A percentile compares a stretch with the other conserved stretches of the same genome.
phyloP scores from a whole-genome alignment of 2,113 vertebrate genomes.

The Petrocephalus microphthalmus region DNA sequence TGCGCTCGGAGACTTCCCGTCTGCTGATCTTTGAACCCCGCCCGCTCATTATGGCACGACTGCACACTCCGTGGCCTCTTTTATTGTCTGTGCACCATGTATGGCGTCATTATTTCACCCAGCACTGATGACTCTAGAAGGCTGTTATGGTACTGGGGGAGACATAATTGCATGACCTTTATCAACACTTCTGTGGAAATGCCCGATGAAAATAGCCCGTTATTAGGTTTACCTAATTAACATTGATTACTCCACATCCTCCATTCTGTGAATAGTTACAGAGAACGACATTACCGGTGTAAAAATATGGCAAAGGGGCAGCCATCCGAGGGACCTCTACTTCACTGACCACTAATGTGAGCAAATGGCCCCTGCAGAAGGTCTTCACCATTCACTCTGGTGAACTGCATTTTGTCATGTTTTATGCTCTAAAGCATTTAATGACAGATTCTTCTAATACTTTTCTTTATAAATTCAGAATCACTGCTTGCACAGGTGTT shows the following conservation, averaged over 20 bases:
- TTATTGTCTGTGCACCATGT: background rate
- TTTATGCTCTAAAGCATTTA: background rate
- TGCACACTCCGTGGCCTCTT: background rate
- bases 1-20: background rate
- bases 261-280: slow-evolving; percentile 46
- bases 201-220: slow-evolving; percentile 45
- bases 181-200: slow-evolving; percentile 57
- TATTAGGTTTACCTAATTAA: slow-evolving; percentile 63
- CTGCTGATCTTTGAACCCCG: slow-evolving; percentile 3
- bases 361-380: background rate
- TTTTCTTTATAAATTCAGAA: background rate
- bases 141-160: slow-evolving; percentile 46
- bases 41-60: slow-evolving; percentile 14
- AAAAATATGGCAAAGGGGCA: slow-evolving; percentile 50
- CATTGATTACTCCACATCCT: slow-evolving; percentile 48
- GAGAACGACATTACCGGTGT: slow-evolving; percentile 48
- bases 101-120: slow-evolving; percentile 25
- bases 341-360: background rate
- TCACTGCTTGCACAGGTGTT: background rate
- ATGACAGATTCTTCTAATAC: background rate
- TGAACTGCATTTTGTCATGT: background rate
- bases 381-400: background rate
- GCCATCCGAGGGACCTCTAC: background rate
- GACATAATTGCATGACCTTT: slow-evolving; percentile 65
- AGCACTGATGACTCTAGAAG: slow-evolving; percentile 35